Conservation (phyloP, 2,797 vertebrate species). For the Centropyge bicolor region DNA sequence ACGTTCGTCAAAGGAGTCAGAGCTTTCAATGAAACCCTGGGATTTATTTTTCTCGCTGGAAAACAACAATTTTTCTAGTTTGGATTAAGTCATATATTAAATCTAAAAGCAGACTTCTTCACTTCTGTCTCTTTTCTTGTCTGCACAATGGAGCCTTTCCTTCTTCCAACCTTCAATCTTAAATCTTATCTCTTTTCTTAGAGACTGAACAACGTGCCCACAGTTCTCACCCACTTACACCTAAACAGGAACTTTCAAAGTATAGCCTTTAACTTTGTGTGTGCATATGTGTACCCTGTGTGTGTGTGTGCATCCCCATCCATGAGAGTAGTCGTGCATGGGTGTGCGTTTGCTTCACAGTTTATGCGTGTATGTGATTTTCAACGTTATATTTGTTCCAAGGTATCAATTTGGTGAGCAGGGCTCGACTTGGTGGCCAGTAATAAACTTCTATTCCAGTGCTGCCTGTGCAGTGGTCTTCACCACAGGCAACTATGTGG, state of each 20-base stretch:
- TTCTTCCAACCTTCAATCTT: conserved; percentile 36
- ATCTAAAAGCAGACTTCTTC: conserved; percentile 15
- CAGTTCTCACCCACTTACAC: conserved; percentile 80
- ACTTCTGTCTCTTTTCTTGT: conserved; percentile 21
- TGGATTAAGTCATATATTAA: conserved; percentile 7
- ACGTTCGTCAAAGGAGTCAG: conserved; percentile 39
- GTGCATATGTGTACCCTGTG: conserved; percentile 11
- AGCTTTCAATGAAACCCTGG: conserved; percentile 28
- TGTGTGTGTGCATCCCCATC: conserved; percentile 30
- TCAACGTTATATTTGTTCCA: conserved; percentile 82
- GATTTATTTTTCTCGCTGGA: background rate
- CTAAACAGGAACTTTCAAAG: conserved; percentile 79
- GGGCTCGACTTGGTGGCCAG: conserved; percentile 79
- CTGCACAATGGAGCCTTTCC: conserved; percentile 10
- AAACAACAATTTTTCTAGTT: conserved; percentile 5
- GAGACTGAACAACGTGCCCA: conserved; percentile 60
- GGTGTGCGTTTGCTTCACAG: conserved; percentile 71
- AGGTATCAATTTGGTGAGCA: conserved; percentile 80
- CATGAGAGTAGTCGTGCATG: conserved; percentile 39
- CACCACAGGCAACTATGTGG: conserved; percentile 79
- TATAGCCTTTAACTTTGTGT: conserved; percentile 65
- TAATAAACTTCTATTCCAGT: conserved; percentile 85
- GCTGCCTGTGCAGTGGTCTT: conserved; percentile 66
- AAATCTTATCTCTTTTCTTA: conserved; percentile 58
- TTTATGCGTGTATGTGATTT: conserved; percentile 81